These are phyloP conservation scores for Octodon degus DNA, from an alignment of 2,113 vertebrate genomes.

Conservation along the genomic window DNA sequence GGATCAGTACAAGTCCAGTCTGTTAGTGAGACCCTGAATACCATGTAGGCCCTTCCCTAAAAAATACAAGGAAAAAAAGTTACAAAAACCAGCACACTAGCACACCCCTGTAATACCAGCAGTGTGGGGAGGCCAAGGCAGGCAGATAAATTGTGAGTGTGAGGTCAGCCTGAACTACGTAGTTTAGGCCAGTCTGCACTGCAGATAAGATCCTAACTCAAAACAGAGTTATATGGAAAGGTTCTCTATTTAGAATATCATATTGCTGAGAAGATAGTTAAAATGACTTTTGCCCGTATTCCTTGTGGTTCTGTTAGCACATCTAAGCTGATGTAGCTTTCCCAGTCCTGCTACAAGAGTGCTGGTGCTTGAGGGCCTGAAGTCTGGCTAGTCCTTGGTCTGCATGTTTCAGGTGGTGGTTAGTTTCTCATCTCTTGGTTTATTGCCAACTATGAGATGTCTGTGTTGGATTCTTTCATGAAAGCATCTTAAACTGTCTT, in stretches of 20 bases:
- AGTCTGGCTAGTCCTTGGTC: background rate
- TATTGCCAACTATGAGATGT: background rate
- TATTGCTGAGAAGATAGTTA: background rate
- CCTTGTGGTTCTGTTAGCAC: too few species aligned
- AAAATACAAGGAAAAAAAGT: background rate
- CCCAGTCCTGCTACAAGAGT: too few species aligned
- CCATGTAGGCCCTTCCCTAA: too few species aligned
- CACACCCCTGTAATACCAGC: background rate
- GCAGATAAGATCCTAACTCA: background rate
- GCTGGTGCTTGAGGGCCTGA: background rate
- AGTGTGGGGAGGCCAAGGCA: background rate
- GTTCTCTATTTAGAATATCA: background rate
- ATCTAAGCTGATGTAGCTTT: background rate
- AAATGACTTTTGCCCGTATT: background rate
- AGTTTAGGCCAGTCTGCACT: background rate
- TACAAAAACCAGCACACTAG: background rate
- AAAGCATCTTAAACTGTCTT: background rate
- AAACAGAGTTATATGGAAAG: background rate
- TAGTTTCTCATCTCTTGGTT: background rate
- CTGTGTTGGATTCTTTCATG: conserved; percentile 49
- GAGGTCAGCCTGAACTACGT: background rate
- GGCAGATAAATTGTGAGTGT: background rate
- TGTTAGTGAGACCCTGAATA: too few species aligned
- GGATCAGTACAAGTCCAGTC: too few species aligned
- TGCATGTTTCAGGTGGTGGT: background rate